Evolutionary conservation across 2,888 invertebrate genomes (phyloP), one percentile per base, ranked within the genome.

Genomic region (Scaptomyza cyrtandrae): DNA sequence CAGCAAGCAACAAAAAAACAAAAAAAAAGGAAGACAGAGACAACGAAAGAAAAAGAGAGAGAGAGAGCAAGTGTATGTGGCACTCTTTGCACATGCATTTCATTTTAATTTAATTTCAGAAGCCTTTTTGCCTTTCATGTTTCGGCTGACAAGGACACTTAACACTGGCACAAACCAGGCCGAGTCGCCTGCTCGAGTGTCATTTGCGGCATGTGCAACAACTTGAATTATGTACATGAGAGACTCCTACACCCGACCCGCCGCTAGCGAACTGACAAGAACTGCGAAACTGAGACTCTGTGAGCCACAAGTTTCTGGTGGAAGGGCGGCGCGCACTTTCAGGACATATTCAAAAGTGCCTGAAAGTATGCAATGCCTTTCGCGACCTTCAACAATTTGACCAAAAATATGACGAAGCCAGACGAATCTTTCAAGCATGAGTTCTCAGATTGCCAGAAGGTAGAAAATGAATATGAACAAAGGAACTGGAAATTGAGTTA

Each of bases 201-300:
- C 76, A 77, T 82, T 69, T 79, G 79, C 45, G 84, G 89, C 83
- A 83, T 88, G 83, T 88, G 83, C 83, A 83, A 88, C 83, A 88
- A 84, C 83, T 83, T 83, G 83, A 83, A 88, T 88, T 83, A 83
- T 88, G 89, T 70, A 88, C 89, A 88, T 68, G 87, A 88, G 78
- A 35, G 16, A 24, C 53, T 39, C 9, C 13, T 6, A 3, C 5
- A 1, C 31, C 9, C 6, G 27, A 5, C 14, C 14, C 39, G 33
- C 33, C 33, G 1, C 31, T 7, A 61, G 33, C 86, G 69, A 27
- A 44, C 66, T 48, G 49, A 16, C 41, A 16, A 52, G 50, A 9
- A 46, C 53, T 41, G 67, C 9, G 35, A 37, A 49, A 11, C 31
- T 16, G 16, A 16, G 27, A 53, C 29, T 29, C 35, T 33, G 31